Evolutionary conservation across 2,113 vertebrate genomes (phyloP), one percentile per base, ranked within the genome.

Genomic region (Cyphomyrus plagiostoma): DNA sequence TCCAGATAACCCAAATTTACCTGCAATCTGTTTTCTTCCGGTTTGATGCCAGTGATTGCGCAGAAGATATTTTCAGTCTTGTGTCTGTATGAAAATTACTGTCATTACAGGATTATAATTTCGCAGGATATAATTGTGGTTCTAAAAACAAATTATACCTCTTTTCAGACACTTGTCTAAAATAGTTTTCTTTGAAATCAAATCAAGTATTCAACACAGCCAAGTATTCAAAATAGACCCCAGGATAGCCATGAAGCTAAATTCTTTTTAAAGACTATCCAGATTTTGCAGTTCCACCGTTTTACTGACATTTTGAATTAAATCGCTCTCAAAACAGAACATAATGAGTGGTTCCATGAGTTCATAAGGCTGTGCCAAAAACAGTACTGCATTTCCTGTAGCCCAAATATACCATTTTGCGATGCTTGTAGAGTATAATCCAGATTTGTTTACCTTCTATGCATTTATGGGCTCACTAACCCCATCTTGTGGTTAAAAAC

Each of bases 211-310:
- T 74, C 26, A 62, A 1, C 30, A 66, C 87, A 26, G 39, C 21
- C 56, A 88, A 66, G 58, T 66, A 45, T 80, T 39, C 87, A 66
- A 88, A 88, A 88, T 19, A 62, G 42, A 58, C 86, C 35, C 30
- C 39, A 45, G 42, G 56, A 77, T 8, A 49, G 19, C 7, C 66
- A 80, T 7, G 74, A 42, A 62, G 56, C 7, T 42, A 66, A 42
- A 66, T 88, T 88, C 56, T 62, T 23, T 58, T 62, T 66, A 77
- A 35, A 77, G 13, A 39, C 70, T 42, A 39, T 39, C 35, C 26
- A 77, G 30, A 17, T 80, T 42, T 17, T 80, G 30, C 10, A 77
- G 1, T 77, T 77, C 13, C 30, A 35, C 11, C 39, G 4, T 80
- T 80, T 80, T 19, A 42, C 23, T 39, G 15, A 80, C 30, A 39